These are phyloP conservation scores for Ichneumon xanthorius DNA, from an alignment of 2,888 invertebrate species.

Conservation along the genomic window DNA sequence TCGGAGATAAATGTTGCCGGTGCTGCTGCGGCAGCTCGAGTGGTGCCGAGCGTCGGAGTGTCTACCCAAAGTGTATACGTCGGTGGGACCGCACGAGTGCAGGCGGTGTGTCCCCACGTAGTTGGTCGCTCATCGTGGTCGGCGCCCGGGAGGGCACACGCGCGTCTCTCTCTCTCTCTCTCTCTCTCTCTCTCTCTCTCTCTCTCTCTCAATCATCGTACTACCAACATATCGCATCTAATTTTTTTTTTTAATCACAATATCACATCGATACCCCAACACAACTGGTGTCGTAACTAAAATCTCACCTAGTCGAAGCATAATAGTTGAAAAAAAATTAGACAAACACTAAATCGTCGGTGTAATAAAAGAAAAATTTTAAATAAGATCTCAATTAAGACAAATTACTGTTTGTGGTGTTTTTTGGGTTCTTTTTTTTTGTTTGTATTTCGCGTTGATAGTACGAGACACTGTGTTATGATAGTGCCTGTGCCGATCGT, in stretches of 20 bases:
- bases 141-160: slow-evolving; percentile 67
- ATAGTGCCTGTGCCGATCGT: slow-evolving; percentile 8
- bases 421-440: not conserved
- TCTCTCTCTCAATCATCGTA: not conserved
- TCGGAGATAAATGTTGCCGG: slow-evolving; percentile 20
- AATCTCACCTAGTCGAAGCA: slow-evolving; percentile 9
- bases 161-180: slow-evolving; percentile 14
- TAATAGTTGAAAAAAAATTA: slow-evolving; percentile 3
- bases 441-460: not conserved
- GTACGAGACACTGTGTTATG: slow-evolving; percentile 37
- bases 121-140: slow-evolving; percentile 59
- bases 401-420: not conserved
- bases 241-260: slow-evolving; percentile 6
- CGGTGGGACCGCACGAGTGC: slow-evolving; percentile 22
- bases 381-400: not conserved
- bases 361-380: not conserved
- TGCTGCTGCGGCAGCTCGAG: slow-evolving; percentile 1
- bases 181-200: slow-evolving; percentile 10
- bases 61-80: slow-evolving; percentile 15
- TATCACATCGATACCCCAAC: not conserved
- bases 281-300: not conserved
- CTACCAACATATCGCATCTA: not conserved
- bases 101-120: slow-evolving; percentile 59
- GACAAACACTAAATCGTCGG: too few species aligned
- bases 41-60: not conserved